Percentiles rank a stretch among this genome's conserved stretches.
Evolutionary conservation across 2,113 vertebrate species (phyloP).

Genomic region (Bucco capensis): DNA sequence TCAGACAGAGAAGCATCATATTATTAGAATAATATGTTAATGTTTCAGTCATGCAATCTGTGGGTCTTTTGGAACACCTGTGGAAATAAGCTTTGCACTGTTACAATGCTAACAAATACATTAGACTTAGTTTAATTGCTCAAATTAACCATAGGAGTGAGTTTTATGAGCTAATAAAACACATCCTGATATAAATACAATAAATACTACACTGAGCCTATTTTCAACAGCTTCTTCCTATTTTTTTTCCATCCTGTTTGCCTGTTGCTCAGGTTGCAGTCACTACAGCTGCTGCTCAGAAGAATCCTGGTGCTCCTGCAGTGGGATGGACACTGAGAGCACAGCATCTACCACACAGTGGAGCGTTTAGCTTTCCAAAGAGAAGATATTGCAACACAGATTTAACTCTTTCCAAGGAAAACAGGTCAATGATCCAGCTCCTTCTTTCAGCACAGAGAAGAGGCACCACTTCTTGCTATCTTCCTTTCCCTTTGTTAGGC

Average conservation of each 20-base stretch:
- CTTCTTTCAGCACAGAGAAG: neutral
- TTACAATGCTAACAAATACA: constrained; percentile 45
- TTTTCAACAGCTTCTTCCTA: neutral
- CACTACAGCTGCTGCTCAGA: neutral
- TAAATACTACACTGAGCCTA: constrained; percentile 2
- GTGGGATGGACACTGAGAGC: neutral
- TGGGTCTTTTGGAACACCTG: constrained; percentile 67
- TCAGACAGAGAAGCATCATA: constrained; percentile 67
- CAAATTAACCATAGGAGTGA: constrained; percentile 34
- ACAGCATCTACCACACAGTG: accelerated
- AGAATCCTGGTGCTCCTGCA: neutral
- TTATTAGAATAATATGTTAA: constrained; percentile 76
- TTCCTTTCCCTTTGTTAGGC: neutral
- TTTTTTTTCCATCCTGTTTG: neutral
- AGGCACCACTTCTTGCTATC: neutral
- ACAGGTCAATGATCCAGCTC: neutral
- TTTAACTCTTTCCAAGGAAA: neutral
- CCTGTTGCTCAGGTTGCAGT: neutral
- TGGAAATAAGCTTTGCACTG: constrained; percentile 56
- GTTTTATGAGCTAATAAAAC: constrained; percentile 68
- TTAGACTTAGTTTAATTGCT: constrained; percentile 12
- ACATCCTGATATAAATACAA: constrained; percentile 55
- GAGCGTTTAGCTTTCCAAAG: neutral
- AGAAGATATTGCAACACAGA: neutral
- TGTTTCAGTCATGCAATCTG: constrained; percentile 57